phyloP scores from a whole-genome alignment of 2,888 invertebrate species.

The Uloborus plumipes region DNA sequence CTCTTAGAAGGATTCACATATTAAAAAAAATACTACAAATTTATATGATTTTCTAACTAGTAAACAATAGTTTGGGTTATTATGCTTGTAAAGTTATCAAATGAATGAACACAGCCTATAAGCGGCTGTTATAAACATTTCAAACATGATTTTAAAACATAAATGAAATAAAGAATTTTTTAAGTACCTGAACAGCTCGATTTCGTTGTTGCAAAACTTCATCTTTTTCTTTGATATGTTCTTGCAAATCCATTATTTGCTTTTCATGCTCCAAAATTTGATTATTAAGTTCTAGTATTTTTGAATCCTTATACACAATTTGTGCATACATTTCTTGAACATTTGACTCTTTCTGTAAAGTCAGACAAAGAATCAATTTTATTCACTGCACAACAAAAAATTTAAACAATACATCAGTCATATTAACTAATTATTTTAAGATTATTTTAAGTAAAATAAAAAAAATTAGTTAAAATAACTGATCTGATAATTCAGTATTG shows the following conservation, averaged over 20 bases:
- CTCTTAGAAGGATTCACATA: no score
- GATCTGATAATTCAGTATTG: no score
- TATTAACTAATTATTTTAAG: no score
- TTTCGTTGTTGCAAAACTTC: constrained; percentile 86
- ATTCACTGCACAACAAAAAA: neutral
- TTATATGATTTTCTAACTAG: no score
- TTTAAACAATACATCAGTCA: neutral
- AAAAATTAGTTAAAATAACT: no score
- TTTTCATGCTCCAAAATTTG: constrained; percentile 83
- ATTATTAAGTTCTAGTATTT: constrained; percentile 78
- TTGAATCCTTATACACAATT: constrained; percentile 77
- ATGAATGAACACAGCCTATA: neutral
- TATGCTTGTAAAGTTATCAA: no score
- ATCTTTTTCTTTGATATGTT: constrained; percentile 85
- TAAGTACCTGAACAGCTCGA: constrained; percentile 75
- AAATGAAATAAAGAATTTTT: neutral
- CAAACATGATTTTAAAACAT: neutral
- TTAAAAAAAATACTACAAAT: no score
- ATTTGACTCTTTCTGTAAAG: constrained; percentile 64
- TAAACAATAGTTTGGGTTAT: no score
- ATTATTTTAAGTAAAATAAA: no score
- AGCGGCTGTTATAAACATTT: no score
- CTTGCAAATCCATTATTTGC: constrained; percentile 83
- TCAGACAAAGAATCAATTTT: neutral
- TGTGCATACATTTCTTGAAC: constrained; percentile 73